Percentiles rank a stretch among this genome's conserved stretches.
Conservation (phyloP, 1,140 invertebrate species). For the Mamestra configurata region DNA sequence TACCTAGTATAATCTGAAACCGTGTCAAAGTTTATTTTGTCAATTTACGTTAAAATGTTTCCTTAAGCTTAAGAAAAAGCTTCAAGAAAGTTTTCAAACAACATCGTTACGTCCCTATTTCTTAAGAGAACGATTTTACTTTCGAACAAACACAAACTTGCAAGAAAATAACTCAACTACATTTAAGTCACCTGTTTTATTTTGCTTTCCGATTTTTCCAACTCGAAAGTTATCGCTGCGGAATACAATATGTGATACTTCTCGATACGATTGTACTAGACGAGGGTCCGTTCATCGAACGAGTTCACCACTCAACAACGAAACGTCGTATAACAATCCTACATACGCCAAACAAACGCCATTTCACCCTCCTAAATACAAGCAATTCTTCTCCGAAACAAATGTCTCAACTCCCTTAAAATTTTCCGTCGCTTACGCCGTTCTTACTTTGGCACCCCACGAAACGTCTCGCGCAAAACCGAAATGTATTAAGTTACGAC, state of each 20-base stretch:
- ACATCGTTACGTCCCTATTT: not conserved
- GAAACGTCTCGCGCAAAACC: constrained; percentile 64
- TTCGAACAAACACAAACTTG: constrained; percentile 11
- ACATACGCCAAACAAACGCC: constrained; percentile 56
- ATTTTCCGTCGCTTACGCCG: constrained; percentile 58
- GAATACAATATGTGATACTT: constrained; percentile 65
- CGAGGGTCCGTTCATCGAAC: constrained; percentile 83
- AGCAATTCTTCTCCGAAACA: constrained; percentile 50
- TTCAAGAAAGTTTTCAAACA: constrained; percentile 3
- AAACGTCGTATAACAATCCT: constrained; percentile 67
- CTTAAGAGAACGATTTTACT: constrained; percentile 9
- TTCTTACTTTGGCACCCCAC: constrained; percentile 57
- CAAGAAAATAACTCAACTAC: constrained; percentile 14
- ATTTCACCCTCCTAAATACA: constrained; percentile 58
- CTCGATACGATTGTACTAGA: constrained; percentile 77
- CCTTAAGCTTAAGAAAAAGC: not conserved
- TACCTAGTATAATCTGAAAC: not conserved
- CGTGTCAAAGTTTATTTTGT: not conserved
- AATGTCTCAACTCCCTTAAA: constrained; percentile 62
- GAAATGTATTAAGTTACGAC: constrained; percentile 72
- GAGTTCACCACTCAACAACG: constrained; percentile 62
- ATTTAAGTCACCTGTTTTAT: constrained; percentile 41
- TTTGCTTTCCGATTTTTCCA: constrained; percentile 44
- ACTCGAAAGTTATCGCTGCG: constrained; percentile 49
- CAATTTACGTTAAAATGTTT: not conserved